phyloP scores from a whole-genome alignment of 2,113 vertebrate species.

The Glaucidium brasilianum region DNA sequence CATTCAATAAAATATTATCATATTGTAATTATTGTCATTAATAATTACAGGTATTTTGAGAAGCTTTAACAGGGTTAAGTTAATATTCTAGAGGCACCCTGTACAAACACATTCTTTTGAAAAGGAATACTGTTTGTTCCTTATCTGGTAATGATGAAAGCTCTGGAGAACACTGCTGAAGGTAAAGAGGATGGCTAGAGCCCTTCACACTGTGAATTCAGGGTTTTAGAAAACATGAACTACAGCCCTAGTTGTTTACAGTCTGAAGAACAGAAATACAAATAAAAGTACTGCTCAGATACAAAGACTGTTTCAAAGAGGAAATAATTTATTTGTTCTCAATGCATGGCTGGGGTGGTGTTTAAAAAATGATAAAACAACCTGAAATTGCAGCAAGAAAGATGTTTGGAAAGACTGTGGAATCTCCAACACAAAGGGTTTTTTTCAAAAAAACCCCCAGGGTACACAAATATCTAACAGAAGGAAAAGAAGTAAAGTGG shows the following conservation, averaged over 20 bases:
- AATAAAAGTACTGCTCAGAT: background rate
- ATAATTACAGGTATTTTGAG: background rate
- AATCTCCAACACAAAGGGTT: background rate
- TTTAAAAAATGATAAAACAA: background rate
- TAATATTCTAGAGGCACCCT: background rate
- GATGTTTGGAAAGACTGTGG: background rate
- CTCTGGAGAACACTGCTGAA: background rate
- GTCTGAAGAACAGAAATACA: background rate
- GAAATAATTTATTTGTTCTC: background rate
- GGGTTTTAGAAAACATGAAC: background rate
- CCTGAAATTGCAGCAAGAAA: background rate
- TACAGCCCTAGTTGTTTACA: background rate
- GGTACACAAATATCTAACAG: background rate
- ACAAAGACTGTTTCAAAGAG: background rate
- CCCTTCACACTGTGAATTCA: background rate
- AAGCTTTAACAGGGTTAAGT: background rate
- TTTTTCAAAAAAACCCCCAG: background rate
- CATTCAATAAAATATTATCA: background rate
- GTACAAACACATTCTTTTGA: background rate
- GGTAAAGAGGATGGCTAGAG: background rate
- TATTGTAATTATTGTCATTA: background rate
- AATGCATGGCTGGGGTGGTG: background rate
- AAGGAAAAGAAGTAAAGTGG: background rate
- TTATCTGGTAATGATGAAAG: background rate
- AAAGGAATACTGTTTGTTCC: background rate